These are phyloP conservation scores for Antennarius striatus DNA, from an alignment of 2,113 vertebrate genomes.

Conservation along the genomic window DNA sequence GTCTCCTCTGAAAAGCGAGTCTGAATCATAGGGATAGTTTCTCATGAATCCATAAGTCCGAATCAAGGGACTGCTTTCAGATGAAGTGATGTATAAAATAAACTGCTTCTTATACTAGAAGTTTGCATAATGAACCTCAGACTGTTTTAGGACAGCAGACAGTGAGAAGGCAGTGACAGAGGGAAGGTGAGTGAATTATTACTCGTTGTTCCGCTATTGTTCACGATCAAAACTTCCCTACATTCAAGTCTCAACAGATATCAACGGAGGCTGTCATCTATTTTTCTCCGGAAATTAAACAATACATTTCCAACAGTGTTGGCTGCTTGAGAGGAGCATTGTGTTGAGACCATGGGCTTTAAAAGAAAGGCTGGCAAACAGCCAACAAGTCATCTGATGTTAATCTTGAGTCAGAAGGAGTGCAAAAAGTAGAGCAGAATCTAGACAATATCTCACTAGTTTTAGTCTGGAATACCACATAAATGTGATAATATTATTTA, in stretches of 20 bases:
- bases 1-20: no score
- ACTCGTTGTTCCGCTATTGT: slow-evolving; percentile 54
- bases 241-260: slow-evolving; percentile 52
- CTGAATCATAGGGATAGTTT: no score
- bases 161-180: background rate
- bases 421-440: background rate
- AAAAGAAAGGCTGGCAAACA: slow-evolving; percentile 58
- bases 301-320: slow-evolving; percentile 67
- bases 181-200: slow-evolving; percentile 42
- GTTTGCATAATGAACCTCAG: slow-evolving; percentile 5
- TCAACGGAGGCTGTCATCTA: slow-evolving; percentile 43
- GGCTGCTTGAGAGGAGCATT: slow-evolving; percentile 58
- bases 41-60: no score
- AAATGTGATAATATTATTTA: no score
- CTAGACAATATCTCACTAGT: background rate
- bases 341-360: slow-evolving; percentile 52
- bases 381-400: slow-evolving; percentile 58
- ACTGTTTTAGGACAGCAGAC: slow-evolving; percentile 20
- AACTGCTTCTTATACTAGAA: no score
- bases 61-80: no score
- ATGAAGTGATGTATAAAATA: no score
- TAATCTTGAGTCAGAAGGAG: slow-evolving; percentile 37
- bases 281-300: slow-evolving; percentile 73
- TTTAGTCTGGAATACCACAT: no score
- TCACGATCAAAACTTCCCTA: slow-evolving; percentile 61